Evolutionary conservation across 2,113 vertebrate genomes (phyloP).

Genomic region (Carassius auratus): DNA sequence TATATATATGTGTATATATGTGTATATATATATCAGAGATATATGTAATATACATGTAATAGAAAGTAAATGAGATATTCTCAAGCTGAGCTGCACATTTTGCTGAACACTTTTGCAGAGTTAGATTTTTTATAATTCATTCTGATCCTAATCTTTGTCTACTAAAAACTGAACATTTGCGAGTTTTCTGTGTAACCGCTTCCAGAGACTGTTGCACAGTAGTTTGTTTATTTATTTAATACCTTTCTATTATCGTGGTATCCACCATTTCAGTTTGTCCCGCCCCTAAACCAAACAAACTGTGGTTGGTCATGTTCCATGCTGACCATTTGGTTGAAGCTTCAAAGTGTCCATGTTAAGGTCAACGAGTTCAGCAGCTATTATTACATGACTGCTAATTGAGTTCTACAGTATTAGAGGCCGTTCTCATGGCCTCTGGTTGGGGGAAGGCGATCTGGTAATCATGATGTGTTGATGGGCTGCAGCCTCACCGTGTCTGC

Average conservation of each 20-base stretch:
- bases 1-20: too few species aligned
- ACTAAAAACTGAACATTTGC: background rate
- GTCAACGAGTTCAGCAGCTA: slow-evolving; percentile 9
- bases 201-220: background rate
- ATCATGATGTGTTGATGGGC: slow-evolving; percentile 23
- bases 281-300: background rate
- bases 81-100: too few species aligned
- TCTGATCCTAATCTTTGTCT: background rate
- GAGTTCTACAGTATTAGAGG: background rate
- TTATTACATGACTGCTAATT: background rate
- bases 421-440: slow-evolving; percentile 1
- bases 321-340: background rate
- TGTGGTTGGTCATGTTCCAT: background rate
- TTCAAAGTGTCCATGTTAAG: background rate
- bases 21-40: too few species aligned
- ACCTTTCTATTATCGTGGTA: background rate
- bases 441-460: background rate
- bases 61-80: too few species aligned
- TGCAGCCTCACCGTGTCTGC: slow-evolving; percentile 90
- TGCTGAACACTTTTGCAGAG: too few species aligned
- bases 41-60: too few species aligned
- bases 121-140: background rate
- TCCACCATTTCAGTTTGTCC: background rate
- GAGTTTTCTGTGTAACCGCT: background rate
- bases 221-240: background rate